Evolutionary conservation across 2,113 vertebrate species (phyloP), one percentile per base, ranked within the genome.

Genomic region (Rostratula benghalensis): DNA sequence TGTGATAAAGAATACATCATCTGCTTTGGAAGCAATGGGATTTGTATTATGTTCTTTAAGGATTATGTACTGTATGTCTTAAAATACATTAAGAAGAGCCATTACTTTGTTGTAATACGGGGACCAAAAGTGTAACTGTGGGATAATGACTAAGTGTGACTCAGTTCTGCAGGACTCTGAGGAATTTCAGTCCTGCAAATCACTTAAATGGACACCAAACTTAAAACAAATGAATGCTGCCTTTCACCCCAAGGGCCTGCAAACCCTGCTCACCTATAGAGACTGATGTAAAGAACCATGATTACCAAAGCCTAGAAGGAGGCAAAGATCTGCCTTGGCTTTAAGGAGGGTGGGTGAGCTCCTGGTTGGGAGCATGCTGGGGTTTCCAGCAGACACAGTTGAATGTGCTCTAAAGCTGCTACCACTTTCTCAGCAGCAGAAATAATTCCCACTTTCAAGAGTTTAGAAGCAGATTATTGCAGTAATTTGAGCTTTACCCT

Each of bases 281-380:
- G 28, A 30, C 21, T 77, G 23, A 30, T 75, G 33, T 7, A 25
- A 69, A 61, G 46, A 64, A 3, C 43, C 56, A 3, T 24, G 31
- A 37, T 33, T 33, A 10, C 2, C 41, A 31, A 3, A 53, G 25
- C 23, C 56, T 67, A 4, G 63, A 30, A 60, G 45, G 17, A 84
- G 35, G 5, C 0, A 1, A 79, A 46, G 50, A 27, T 61, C 11
- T 3, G 4, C 57, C 46, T 71, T 73, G 54, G 19, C 48, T 85
- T 16, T 9, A 28, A 77, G 78, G 69, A 78, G 43, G 48, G 67
- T 6, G 7, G 45, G 35, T 30, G 64, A 64, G 30, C 46, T 87
- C 25, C 7, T 22, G 63, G 28, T 18, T 0, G 0, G 24, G 27
- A 2, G 1, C 11, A 6, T 9, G 31, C 45, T 74, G 71, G 39